These are phyloP conservation scores for Nothoprocta perdicaria DNA, from an alignment of 2,113 vertebrate genomes.

Conservation along the genomic window DNA sequence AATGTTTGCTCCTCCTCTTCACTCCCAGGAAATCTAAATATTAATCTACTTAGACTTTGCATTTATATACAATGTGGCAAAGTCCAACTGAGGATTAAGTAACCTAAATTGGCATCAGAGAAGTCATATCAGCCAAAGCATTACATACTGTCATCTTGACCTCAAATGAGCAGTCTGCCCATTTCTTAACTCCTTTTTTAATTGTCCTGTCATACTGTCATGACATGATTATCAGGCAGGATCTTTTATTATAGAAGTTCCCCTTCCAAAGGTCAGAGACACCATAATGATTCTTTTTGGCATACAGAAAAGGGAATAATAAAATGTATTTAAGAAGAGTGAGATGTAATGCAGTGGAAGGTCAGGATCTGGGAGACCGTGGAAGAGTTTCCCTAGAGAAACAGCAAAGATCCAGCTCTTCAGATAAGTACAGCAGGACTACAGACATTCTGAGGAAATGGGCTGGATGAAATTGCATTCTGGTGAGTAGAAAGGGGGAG, in stretches of 20 bases:
- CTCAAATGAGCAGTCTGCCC: not conserved
- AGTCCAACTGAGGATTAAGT: not conserved
- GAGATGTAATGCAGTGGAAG: not conserved
- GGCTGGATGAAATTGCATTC: not conserved
- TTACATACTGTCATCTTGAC: not conserved
- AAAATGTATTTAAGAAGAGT: not conserved
- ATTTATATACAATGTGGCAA: not conserved
- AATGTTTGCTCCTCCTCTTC: not conserved
- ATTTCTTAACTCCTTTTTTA: not conserved
- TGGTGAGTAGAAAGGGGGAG: not conserved
- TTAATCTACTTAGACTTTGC: not conserved
- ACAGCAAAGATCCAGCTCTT: not conserved
- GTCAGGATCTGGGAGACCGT: not conserved
- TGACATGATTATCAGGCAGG: not conserved
- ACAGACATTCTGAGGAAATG: not conserved
- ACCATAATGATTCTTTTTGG: not conserved
- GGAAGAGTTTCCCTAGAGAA: not conserved
- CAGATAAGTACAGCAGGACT: not conserved
- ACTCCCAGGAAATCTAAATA: conserved; percentile 3
- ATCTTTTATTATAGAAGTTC: not conserved
- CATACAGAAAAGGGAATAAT: not conserved
- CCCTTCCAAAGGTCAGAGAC: not conserved
- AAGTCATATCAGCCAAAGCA: not conserved
- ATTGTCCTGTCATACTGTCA: not conserved
- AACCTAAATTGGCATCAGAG: not conserved